phyloP scores from a whole-genome alignment of 2,888 invertebrate genomes.

The Pasiphila rectangulata region DNA sequence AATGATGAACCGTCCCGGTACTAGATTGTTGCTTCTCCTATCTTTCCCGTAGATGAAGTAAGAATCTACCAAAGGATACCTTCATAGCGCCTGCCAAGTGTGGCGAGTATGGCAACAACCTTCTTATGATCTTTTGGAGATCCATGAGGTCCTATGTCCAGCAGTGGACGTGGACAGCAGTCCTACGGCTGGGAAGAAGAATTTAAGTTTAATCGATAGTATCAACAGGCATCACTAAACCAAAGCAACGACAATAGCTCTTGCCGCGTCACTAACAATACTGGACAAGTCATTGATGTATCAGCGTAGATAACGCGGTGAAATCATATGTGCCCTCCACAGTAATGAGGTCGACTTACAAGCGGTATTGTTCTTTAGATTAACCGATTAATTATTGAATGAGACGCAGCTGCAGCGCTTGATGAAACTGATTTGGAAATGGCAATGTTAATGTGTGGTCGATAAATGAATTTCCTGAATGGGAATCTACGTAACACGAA shows the following conservation, averaged over 20 bases:
- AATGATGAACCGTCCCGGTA: no score
- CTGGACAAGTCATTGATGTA: constrained; percentile 77
- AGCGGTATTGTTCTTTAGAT: constrained; percentile 55
- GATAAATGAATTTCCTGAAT: no score
- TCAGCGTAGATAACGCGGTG: constrained; percentile 72
- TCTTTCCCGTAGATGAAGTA: no score
- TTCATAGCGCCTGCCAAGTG: no score
- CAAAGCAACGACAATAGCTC: constrained; percentile 46
- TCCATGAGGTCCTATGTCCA: no score
- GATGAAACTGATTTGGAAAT: constrained; percentile 14
- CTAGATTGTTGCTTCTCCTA: no score
- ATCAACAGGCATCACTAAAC: constrained; percentile 21
- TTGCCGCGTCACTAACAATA: constrained; percentile 71
- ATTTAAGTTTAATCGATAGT: constrained; percentile 17
- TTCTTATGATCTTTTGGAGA: no score
- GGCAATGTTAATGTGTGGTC: no score
- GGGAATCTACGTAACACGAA: not conserved
- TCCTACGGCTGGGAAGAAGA: no score
- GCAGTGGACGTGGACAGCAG: no score
- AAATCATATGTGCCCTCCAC: constrained; percentile 64
- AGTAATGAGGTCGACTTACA: constrained; percentile 47
- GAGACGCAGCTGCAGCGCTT: constrained; percentile 18
- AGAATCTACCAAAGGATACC: no score
- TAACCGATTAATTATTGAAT: constrained; percentile 51
- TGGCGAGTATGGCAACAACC: no score